phyloP scores from a whole-genome alignment of 2,797 vertebrate species.

The Octomys mimax region DNA sequence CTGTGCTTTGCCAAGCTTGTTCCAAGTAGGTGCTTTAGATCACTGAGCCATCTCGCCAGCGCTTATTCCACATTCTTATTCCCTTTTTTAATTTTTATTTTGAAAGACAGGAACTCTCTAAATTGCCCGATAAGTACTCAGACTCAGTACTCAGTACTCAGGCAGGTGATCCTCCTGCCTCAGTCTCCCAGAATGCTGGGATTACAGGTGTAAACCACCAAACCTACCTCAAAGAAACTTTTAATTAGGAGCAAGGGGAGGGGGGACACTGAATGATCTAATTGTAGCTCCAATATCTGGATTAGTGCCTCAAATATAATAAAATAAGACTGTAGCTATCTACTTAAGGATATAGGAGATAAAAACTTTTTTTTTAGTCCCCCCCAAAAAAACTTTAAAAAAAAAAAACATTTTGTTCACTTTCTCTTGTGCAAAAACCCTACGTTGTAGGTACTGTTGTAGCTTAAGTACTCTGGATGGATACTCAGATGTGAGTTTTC shows the following conservation, averaged over 20 bases:
- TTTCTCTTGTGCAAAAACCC: background rate
- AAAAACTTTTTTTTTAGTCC: background rate
- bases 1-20: too few relatives aligned
- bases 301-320: background rate
- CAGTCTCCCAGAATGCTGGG: background rate
- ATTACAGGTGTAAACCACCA: background rate
- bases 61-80: too few relatives aligned
- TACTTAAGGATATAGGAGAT: constrained; percentile 22
- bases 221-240: background rate
- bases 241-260: background rate
- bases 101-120: background rate
- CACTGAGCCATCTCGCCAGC: too few relatives aligned
- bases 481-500: background rate
- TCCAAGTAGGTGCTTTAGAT: too few relatives aligned
- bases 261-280: background rate
- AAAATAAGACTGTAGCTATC: constrained; percentile 11
- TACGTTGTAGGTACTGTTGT: background rate
- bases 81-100: background rate
- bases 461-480: background rate
- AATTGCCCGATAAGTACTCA: background rate
- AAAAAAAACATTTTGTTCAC: background rate
- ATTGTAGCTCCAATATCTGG: background rate
- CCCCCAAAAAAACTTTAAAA: too few relatives aligned
- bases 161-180: background rate
- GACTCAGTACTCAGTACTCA: background rate